phyloP scores from a whole-genome alignment of 2,888 invertebrate genomes.

The Cantharis rufa region DNA sequence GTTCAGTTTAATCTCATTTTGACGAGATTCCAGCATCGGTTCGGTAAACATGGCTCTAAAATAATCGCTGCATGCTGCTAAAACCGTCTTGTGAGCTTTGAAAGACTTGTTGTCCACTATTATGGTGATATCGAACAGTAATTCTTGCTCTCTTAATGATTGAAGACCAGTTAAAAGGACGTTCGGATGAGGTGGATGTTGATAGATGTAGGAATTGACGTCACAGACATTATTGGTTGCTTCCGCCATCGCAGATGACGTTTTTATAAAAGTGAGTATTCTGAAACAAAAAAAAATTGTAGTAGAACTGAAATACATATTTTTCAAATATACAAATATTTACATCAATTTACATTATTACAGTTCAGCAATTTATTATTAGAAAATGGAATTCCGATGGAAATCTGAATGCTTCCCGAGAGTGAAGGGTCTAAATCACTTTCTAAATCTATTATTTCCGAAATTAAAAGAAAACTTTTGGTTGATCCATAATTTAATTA shows the following conservation, averaged over 20 bases:
- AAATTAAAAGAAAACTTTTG: too few relatives aligned
- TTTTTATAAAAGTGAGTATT: too few relatives aligned
- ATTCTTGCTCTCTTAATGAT: constrained; percentile 62
- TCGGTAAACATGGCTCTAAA: constrained; percentile 78
- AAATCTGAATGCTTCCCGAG: too few relatives aligned
- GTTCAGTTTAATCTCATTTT: constrained; percentile 67
- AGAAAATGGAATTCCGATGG: too few relatives aligned
- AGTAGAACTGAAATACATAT: too few relatives aligned
- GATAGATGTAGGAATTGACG: constrained; percentile 57
- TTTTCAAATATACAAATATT: too few relatives aligned
- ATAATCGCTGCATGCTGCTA: constrained; percentile 75
- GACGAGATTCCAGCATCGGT: constrained; percentile 68
- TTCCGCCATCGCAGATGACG: constrained; percentile 44
- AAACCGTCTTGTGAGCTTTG: constrained; percentile 70
- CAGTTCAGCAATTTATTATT: too few relatives aligned
- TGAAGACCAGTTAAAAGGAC: constrained; percentile 65
- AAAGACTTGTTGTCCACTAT: constrained; percentile 67
- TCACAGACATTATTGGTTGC: constrained; percentile 51
- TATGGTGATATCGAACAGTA: constrained; percentile 69
- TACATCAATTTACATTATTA: too few relatives aligned
- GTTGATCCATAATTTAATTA: too few relatives aligned
- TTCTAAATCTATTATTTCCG: too few relatives aligned
- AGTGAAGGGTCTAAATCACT: too few relatives aligned
- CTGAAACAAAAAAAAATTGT: neutral
- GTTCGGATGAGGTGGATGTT: constrained; percentile 62